A percentile compares a stretch with the other conserved stretches of the same genome.
Evolutionary conservation across 2,113 vertebrate genomes (phyloP).

Genomic region (Ursus arctos): DNA sequence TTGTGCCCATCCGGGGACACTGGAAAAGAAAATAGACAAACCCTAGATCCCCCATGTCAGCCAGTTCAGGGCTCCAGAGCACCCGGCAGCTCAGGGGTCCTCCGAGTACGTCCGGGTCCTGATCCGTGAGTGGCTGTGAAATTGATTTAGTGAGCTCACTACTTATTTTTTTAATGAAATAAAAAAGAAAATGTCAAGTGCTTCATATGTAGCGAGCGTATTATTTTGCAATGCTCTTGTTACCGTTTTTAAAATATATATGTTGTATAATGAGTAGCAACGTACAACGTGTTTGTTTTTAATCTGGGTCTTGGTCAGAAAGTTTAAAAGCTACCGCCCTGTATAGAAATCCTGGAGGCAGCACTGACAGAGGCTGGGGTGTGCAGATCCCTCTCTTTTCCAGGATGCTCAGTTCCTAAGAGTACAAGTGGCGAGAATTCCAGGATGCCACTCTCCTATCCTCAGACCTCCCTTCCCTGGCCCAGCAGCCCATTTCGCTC

Average conservation of each 20-base stretch:
- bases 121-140: background rate
- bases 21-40: background rate
- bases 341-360: rapidly evolving
- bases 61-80: background rate
- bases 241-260: background rate
- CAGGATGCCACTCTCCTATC: background rate
- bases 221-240: background rate
- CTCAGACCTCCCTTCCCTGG: background rate
- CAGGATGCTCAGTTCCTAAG: background rate
- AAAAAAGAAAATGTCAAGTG: background rate
- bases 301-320: background rate
- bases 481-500: background rate
- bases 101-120: background rate
- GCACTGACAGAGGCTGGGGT: background rate
- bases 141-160: background rate
- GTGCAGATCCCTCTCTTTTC: background rate
- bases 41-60: background rate
- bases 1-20: background rate
- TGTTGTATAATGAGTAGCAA: background rate
- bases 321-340: background rate
- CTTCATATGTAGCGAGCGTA: background rate
- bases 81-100: background rate
- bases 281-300: background rate
- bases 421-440: background rate
- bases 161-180: background rate